Evolutionary conservation across 2,113 vertebrate genomes (phyloP), one percentile per base, ranked within the genome.

Genomic region (Labeo catla): DNA sequence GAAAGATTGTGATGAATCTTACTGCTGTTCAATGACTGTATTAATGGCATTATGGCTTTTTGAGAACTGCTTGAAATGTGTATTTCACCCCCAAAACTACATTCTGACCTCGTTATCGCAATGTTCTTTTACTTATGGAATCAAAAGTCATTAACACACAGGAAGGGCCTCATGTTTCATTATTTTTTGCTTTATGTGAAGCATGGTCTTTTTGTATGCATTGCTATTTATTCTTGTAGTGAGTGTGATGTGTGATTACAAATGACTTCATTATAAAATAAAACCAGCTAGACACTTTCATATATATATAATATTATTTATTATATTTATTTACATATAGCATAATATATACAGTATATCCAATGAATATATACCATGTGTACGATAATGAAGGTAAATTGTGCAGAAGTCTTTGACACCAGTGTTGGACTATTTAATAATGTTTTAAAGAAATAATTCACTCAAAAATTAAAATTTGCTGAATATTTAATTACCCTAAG

Each of bases 211-310:
- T 86, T 83, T 82, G 85, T 86, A 83, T 84, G 78, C 88, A 84
- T 81, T 88, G 70, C 72, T 76, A 54, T 87, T 91, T 87, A 83
- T 88, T 89, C 91, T 92, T 90, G 78, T 86, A 63, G 87, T 91
- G 89, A 89, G 84, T 76, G 88, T 90, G 87, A 88, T 61, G 79
- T 91, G 88, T 89, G 86, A 88, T 68, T 61, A 86, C 76, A 87
- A 78, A 91, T 87, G 89, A 91, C 86, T 92, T 87, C 90, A 88
- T 87, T 89, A 85, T 86, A 88, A 91, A 88, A 90, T 89, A 90
- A 92, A 89, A 92, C 89, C 91, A 93, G 91, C 92, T 90, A 84
- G 76, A 87, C 87, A 90, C 91, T 86, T 82, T 83, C 81, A 83
- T 70, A 82, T 36, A 81, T 87, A 85, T 77, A 87, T 84, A 28